Base-by-base conservation (phyloP, 2,888 invertebrate species). In the Oligia strigilis region DNA sequence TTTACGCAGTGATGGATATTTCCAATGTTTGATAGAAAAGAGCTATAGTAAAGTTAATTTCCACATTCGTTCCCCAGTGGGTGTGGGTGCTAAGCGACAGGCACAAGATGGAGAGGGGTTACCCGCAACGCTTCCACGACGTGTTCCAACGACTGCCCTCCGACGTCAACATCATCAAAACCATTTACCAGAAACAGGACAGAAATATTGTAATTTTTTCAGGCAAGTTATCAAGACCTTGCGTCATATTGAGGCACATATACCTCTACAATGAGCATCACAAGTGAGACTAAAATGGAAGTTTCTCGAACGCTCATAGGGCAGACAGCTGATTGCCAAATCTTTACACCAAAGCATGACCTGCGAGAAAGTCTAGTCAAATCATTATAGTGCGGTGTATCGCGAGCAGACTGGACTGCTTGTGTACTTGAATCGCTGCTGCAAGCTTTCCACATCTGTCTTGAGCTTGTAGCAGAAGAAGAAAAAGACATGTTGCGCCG, bases 171-270 rank as follows among this genome's bases (percentile, higher is more conserved):
- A 95, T 94, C 87, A 97, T 98, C 76, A 98, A 98, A 92, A 98
- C 98, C 2, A 98, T 98, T 40, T 98, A 98, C 92, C 98, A 98
- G 94, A 97, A 95, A 70, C 94, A 94, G n/a, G 98, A 98, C 90
- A 98, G 98, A 55, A 97, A 97, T 90, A 97, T 98, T 71, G 95
- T 98, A 19, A 97, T 98, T 90, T 98, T 98, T 91, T 95, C 97
- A 88, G 98, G 98, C 97, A 92, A 89, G 71, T 81, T 23, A 43
- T 43, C 40, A 64, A 9, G 17, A 62, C 5, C 19, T 36, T n/a
- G 17, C 23, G 17, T n/a, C 17, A 9, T 40, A 40, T 71, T 36
- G 23, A 5, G 4, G 9, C 17, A 36, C 14, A 23, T n/a, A 29
- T 29, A 29, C 29, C 29, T 29, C 29, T 29, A 40, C 5, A 17